A percentile compares a stretch with the other conserved stretches of the same genome.
Conservation (phyloP, 2,888 invertebrate genomes). For the Cephus runcator region DNA sequence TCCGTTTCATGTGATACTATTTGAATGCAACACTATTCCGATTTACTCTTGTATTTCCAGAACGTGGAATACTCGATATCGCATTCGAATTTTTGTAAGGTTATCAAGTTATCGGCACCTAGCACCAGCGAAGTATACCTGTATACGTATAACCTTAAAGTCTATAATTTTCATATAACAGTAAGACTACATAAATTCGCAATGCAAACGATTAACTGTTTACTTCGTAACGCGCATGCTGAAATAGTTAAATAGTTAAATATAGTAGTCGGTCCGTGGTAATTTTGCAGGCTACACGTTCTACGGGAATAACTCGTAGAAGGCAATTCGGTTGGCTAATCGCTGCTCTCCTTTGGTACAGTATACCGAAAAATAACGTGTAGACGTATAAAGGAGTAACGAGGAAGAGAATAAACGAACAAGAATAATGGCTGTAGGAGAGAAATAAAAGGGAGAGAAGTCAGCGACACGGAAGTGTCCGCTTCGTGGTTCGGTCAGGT, state of each 20-base stretch:
- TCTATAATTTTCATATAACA: neutral
- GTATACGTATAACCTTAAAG: neutral
- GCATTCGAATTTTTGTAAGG: neutral
- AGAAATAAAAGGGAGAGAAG: constrained; percentile 8
- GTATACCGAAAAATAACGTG: neutral
- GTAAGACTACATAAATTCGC: neutral
- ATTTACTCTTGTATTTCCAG: neutral
- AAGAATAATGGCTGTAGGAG: neutral
- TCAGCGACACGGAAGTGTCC: constrained; percentile 20
- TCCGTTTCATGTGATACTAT: neutral
- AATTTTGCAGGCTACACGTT: neutral
- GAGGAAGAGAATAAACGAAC: neutral
- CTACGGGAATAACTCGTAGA: neutral
- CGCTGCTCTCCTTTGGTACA: neutral
- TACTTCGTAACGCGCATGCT: neutral
- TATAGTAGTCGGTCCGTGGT: neutral
- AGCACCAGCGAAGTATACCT: neutral
- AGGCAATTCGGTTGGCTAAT: neutral
- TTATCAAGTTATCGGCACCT: neutral
- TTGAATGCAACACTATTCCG: neutral
- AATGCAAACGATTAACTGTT: neutral
- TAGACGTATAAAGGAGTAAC: neutral
- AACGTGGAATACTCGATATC: neutral
- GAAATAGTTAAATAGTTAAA: neutral
- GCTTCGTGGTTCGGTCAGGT: constrained; percentile 13